phyloP scores from a whole-genome alignment of 37 sponge, comb jelly and placozoan species.

The Oopsacas minuta region DNA sequence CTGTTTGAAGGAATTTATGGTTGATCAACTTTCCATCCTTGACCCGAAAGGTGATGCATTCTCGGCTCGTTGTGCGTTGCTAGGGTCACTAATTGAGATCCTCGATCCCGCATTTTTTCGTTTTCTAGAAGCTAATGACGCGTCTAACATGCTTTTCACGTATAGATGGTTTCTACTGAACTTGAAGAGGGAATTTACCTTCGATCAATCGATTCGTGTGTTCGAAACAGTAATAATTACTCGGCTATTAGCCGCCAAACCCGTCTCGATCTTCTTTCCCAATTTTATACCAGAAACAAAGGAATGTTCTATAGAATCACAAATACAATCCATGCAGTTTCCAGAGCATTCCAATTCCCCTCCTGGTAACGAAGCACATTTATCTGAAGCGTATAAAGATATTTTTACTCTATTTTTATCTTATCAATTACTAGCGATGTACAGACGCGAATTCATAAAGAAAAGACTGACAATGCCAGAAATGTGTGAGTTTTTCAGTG shows the following conservation, averaged over 20 bases:
- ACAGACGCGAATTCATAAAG: not conserved
- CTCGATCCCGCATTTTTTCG: not conserved
- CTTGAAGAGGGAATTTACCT: conserved; percentile 83
- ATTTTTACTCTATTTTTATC: not conserved
- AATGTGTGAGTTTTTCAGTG: conserved; percentile 3
- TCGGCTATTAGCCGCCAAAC: not conserved
- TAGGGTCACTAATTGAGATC: not conserved
- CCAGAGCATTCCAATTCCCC: not conserved
- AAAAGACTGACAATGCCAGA: not conserved
- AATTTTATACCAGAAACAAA: not conserved
- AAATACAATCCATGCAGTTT: not conserved
- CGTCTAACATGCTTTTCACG: conserved; percentile 68
- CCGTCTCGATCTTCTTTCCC: not conserved
- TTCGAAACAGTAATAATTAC: conserved; percentile 47
- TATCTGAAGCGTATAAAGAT: not conserved
- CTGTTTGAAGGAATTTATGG: not conserved
- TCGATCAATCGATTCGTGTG: conserved; percentile 40
- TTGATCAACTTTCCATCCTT: not conserved
- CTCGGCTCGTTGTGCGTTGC: not conserved
- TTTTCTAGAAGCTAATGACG: conserved; percentile 47
- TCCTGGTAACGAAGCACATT: not conserved
- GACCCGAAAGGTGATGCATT: not conserved
- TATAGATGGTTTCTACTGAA: conserved; percentile 84
- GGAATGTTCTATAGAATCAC: not conserved
- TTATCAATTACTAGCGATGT: not conserved